Evolutionary conservation across 2,888 invertebrate species (phyloP).

Genomic region (Quadroppia sp.): DNA sequence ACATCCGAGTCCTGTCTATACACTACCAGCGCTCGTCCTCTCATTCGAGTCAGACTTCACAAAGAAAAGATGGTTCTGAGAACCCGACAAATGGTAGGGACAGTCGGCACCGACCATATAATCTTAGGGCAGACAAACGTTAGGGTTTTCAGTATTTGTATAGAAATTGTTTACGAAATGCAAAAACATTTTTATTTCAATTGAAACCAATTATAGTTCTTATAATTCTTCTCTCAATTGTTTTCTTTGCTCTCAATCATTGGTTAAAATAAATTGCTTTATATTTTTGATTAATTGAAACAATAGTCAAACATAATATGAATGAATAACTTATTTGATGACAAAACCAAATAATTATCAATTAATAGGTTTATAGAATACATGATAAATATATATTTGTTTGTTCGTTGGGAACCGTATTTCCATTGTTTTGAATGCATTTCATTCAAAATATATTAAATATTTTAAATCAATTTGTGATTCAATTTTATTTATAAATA

Average conservation of each 20-base stretch:
- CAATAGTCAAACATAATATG: background rate
- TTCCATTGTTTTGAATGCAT: background rate
- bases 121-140: slow-evolving; percentile 12
- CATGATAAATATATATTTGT: too few relatives aligned
- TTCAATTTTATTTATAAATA: background rate
- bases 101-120: slow-evolving; percentile 3
- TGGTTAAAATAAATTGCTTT: background rate
- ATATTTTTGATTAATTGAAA: background rate
- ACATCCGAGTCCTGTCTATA: slow-evolving; percentile 42
- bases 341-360: background rate
- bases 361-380: too few relatives aligned
- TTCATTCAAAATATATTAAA: too few relatives aligned
- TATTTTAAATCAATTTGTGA: too few relatives aligned
- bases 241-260: background rate
- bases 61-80: background rate
- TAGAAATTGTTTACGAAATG: background rate
- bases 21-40: background rate
- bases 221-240: too few relatives aligned
- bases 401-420: too few relatives aligned
- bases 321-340: background rate
- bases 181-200: background rate
- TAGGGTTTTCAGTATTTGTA: slow-evolving; percentile 18
- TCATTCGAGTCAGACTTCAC: background rate
- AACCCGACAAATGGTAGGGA: slow-evolving; percentile 27
- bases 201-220: background rate